Conservation (phyloP, 2,113 vertebrate species). For the Bolborhynchus lineola region DNA sequence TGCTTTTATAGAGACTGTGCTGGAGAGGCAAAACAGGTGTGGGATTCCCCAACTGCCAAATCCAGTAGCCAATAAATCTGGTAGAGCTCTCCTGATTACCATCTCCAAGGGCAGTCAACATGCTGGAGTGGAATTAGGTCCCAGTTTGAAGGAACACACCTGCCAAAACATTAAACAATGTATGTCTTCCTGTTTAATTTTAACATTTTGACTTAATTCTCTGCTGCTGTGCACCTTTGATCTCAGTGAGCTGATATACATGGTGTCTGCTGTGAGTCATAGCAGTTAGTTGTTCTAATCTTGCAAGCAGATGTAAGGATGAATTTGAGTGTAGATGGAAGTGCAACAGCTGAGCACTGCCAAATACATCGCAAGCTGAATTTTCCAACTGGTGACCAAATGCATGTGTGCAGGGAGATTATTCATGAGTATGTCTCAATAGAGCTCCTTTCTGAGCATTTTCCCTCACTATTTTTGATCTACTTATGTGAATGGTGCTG, state of each 20-base stretch:
- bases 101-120: not conserved
- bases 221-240: conserved; percentile 41
- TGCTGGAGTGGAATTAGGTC: conserved; percentile 4
- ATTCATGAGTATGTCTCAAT: not conserved
- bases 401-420: not conserved
- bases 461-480: not conserved
- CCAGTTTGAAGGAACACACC: not conserved
- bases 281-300: not conserved
- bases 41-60: not conserved
- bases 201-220: conserved; percentile 65
- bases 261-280: not conserved
- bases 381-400: not conserved
- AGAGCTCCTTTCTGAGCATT: not conserved
- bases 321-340: not conserved
- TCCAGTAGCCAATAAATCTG: not conserved
- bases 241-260: not conserved
- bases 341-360: not conserved
- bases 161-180: conserved; percentile 63
- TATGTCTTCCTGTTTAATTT: conserved; percentile 50
- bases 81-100: not conserved
- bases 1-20: not conserved
- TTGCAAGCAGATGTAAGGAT: not conserved
- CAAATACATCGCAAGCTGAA: not conserved
- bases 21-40: not conserved
- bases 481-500: not conserved